These are phyloP conservation scores for Dasypus novemcinctus DNA, from an alignment of 2,113 vertebrate species.

Conservation along the genomic window DNA sequence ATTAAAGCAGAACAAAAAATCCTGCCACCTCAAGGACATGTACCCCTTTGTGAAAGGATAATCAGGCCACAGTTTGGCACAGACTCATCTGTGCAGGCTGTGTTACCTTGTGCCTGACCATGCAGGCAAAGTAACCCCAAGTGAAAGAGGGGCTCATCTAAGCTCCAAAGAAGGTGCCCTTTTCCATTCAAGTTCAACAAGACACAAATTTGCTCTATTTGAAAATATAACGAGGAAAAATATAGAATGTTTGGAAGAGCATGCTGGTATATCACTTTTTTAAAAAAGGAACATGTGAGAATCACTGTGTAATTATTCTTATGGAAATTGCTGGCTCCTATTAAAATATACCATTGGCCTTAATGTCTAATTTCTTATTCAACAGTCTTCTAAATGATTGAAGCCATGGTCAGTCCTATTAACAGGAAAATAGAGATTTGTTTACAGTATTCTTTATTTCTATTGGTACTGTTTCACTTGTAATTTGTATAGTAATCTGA, in stretches of 20 bases:
- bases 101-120: neutral
- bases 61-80: conserved; percentile 60
- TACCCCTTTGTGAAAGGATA: conserved; percentile 45
- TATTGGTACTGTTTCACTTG: neutral
- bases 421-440: neutral
- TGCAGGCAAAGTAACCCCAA: neutral
- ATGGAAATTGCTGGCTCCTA: neutral
- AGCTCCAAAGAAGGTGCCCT: neutral
- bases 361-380: neutral
- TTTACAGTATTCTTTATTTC: neutral
- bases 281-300: neutral
- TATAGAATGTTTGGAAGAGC: neutral
- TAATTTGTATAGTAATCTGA: neutral
- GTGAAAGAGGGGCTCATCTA: neutral
- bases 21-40: conserved; percentile 58
- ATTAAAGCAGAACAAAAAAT: conserved; percentile 44
- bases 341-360: neutral
- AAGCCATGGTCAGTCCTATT: neutral
- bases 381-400: neutral
- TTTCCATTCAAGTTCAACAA: neutral
- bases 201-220: neutral
- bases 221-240: neutral
- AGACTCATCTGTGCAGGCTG: conserved; percentile 7
- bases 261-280: neutral
- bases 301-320: neutral